Evolutionary conservation across 2,797 vertebrate species (phyloP), one percentile per base, ranked within the genome.

Genomic region (Sebastes cheni): DNA sequence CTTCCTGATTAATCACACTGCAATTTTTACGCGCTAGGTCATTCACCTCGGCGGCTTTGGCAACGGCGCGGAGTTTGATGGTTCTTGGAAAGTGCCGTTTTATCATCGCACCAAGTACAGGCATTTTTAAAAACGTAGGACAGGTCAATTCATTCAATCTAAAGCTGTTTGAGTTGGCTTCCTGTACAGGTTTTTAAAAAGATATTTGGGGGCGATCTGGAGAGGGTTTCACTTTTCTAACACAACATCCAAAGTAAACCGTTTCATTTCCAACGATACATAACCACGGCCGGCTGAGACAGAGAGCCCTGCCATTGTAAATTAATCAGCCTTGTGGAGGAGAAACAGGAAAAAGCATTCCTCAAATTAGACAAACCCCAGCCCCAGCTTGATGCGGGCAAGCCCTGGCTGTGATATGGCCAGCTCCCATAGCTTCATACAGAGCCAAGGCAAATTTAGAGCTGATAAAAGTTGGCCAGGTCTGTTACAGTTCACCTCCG

Each of bases 81-180:
- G 85, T 87, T 91, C 80, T 88, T 72, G 91, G 91, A 93, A 92
- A 95, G 90, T 72, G 81, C n/a, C 64, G 64, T 92, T 94, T 94
- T 91, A 93, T 95, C 90, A 92, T 91, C 62, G 61, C 88, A 86
- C 86, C 90, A 86, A 86, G 86, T 77, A 65, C 82, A 78, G 79
- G 52, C 72, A 69, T 89, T 87, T 89, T 18, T 23, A 65, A 80
- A 80, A 86, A 92, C 81, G 65, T 60, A 60, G 88, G 90, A 92
- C 93, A 93, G 93, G 94, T 93, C 94, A 90, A 87, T 93, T 92
- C 87, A 88, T 93, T 89, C 89, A 86, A 77, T 80, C 79, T 75
- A 88, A 94, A 93, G 85, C 84, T 94, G 93, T 95, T 95, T 95
- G 88, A 81, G 75, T 95, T 95, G 94, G 93, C 94, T 20, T 59